Percentiles rank a stretch among this genome's conserved stretches.
Evolutionary conservation across 2,113 vertebrate genomes (phyloP).

Genomic region (Istiophorus platypterus): DNA sequence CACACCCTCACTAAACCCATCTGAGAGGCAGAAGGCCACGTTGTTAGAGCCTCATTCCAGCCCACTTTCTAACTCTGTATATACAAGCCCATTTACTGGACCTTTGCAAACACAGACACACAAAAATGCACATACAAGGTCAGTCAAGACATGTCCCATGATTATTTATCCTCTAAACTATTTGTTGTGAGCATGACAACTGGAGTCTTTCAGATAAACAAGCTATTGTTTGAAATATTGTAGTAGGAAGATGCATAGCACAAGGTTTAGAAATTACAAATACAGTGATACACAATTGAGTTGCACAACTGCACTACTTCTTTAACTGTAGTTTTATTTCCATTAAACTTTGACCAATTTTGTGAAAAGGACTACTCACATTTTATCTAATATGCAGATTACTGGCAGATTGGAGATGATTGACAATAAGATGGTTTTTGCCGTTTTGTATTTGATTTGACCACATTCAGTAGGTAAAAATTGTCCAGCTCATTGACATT

Average conservation of each 20-base stretch:
- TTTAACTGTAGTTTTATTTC: not conserved
- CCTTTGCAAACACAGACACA: slow-evolving; percentile 32
- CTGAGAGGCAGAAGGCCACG: slow-evolving; percentile 55
- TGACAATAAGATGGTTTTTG: not conserved
- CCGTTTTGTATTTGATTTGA: not conserved
- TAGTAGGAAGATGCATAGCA: not conserved
- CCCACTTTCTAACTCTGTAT: slow-evolving; percentile 26
- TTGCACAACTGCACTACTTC: not conserved
- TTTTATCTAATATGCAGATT: not conserved
- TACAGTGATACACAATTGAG: not conserved
- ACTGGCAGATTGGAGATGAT: not conserved
- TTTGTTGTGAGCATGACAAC: slow-evolving; percentile 13
- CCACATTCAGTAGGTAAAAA: not conserved
- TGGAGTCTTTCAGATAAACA: not conserved
- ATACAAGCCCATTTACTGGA: slow-evolving; percentile 48
- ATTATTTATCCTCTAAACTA: slow-evolving; percentile 34
- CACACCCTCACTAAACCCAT: slow-evolving; percentile 29
- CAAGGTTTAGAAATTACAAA: slow-evolving; percentile 4
- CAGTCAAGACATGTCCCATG: not conserved
- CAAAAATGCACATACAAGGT: not conserved
- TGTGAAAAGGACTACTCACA: not conserved
- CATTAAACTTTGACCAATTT: not conserved
- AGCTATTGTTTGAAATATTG: slow-evolving; percentile 22
- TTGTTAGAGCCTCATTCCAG: slow-evolving; percentile 30
- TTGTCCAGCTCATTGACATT: not conserved